Base-by-base conservation (phyloP, 2,113 vertebrate species). In the Perca flavescens region DNA sequence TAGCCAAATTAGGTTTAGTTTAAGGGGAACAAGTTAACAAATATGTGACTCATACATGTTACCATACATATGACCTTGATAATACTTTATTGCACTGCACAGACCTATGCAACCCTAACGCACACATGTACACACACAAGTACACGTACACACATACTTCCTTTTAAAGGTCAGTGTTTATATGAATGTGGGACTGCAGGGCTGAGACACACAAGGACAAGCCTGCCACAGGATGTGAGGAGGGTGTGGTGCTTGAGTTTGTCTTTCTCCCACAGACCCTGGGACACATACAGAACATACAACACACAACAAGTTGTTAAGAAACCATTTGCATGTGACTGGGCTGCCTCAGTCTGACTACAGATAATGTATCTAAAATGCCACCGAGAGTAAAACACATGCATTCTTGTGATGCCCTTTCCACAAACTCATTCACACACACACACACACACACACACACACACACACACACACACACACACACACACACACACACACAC, bases 171-270 rank as follows among this genome's bases (percentile, higher is more conserved):
- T 70, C 66, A 74, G 81, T 86, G 85, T 88, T 87, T 91, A 75
- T 88, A 82, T 86, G 61, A 53, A 58, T 21, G 87, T 43, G 50
- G 62, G 70, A 80, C 61, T 43, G 54, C 58, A 80, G 83, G 74
- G 50, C 57, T 87, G 85, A 87, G 78, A 89, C 62, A 74, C 61
- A 87, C 84, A 81, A 83, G 88, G 84, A 90, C 86, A 82, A 84
- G 83, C 77, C 86, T 68, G 87, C 74, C 79, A 86, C 92, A 94
- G 94, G 94, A 94, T 93, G 92, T 88, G 79, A 86, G 62, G 57
- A 84, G 89, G 94, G 93, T 87, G 92, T 91, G 93, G 90, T 86
- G 60, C 74, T 72, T 15, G 22, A 79, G 63, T 25, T 80, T 84
- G 60, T 64, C 74, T 85, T 79, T 88, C 89, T 90, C 90, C 85